Conservation (phyloP, 2,888 invertebrate species). For the Rhamnusium bicolor region DNA sequence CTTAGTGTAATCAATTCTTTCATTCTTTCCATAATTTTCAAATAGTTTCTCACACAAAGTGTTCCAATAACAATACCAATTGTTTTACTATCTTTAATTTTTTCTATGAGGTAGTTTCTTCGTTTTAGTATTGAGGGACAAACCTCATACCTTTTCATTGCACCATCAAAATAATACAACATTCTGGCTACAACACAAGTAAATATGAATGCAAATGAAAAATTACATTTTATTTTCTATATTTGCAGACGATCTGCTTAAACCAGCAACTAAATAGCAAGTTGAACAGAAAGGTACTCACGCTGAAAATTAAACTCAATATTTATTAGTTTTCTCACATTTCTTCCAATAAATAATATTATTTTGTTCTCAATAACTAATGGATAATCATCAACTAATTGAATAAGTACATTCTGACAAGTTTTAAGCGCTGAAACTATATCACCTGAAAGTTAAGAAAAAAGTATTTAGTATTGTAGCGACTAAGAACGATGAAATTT, state of each 20-base stretch:
- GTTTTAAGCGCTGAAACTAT: slow-evolving; percentile 30
- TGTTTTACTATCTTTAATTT: slow-evolving; percentile 90
- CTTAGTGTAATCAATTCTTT: slow-evolving; percentile 81
- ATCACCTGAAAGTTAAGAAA: slow-evolving; percentile 36
- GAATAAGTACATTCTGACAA: slow-evolving; percentile 38
- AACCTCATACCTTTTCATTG: slow-evolving; percentile 61
- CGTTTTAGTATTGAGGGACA: slow-evolving; percentile 81
- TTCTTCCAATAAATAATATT: slow-evolving; percentile 74
- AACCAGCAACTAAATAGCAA: no score
- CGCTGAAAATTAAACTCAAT: slow-evolving; percentile 68
- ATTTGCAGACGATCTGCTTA: no score
- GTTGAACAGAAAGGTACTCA: no score
- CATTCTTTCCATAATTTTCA: slow-evolving; percentile 82
- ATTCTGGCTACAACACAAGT: slow-evolving; percentile 71
- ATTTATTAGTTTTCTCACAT: slow-evolving; percentile 73
- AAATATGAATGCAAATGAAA: no score
- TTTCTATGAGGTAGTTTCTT: slow-evolving; percentile 89
- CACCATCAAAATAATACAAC: slow-evolving; percentile 76
- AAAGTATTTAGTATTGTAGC: neutral
- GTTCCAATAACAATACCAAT: slow-evolving; percentile 95
- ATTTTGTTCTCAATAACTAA: slow-evolving; percentile 64
- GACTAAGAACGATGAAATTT: slow-evolving; percentile 30
- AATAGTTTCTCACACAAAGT: slow-evolving; percentile 86
- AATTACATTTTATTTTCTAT: no score
- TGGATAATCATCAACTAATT: slow-evolving; percentile 50